These are phyloP conservation scores for Clarias batrachus DNA, from an alignment of 2,113 vertebrate species.

Conservation along the genomic window DNA sequence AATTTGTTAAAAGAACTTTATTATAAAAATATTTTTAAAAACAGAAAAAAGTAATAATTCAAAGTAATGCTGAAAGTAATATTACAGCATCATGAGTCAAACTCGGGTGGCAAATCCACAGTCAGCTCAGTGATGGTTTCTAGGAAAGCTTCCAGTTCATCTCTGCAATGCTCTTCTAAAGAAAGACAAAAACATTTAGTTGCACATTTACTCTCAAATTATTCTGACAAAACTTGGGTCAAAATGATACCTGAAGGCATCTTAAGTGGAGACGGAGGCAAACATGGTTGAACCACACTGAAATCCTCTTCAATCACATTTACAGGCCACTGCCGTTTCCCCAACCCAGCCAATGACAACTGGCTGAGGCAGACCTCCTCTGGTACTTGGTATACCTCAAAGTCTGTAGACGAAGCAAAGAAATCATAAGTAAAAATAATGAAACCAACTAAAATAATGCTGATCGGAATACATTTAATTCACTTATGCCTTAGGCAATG, in stretches of 20 bases:
- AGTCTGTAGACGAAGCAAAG: conserved; percentile 30
- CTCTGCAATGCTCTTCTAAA: conserved; percentile 13
- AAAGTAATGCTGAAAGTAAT: neutral
- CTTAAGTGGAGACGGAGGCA: conserved; percentile 47
- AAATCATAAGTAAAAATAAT: neutral
- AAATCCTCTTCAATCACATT: conserved; percentile 42
- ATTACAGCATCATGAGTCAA: conserved; percentile 30
- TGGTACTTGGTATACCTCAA: conserved; percentile 49
- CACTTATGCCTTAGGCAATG: neutral
- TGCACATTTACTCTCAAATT: neutral
- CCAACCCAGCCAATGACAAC: conserved; percentile 52
- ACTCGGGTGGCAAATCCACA: conserved; percentile 52
- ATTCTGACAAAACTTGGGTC: too few relatives aligned
- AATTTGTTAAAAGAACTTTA: neutral
- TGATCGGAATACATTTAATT: neutral
- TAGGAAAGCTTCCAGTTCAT: conserved; percentile 53
- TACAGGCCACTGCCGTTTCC: neutral
- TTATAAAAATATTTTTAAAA: neutral
- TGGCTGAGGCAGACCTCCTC: conserved; percentile 53
- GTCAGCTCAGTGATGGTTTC: conserved; percentile 52
- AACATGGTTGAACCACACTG: conserved; percentile 3
- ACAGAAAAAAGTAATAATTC: too few relatives aligned
- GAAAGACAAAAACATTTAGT: conserved; percentile 16
- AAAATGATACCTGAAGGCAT: conserved; percentile 45
- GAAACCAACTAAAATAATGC: neutral